These are phyloP conservation scores for Linnaemya tessellans DNA, from an alignment of 2,888 invertebrate species.

Conservation along the genomic window DNA sequence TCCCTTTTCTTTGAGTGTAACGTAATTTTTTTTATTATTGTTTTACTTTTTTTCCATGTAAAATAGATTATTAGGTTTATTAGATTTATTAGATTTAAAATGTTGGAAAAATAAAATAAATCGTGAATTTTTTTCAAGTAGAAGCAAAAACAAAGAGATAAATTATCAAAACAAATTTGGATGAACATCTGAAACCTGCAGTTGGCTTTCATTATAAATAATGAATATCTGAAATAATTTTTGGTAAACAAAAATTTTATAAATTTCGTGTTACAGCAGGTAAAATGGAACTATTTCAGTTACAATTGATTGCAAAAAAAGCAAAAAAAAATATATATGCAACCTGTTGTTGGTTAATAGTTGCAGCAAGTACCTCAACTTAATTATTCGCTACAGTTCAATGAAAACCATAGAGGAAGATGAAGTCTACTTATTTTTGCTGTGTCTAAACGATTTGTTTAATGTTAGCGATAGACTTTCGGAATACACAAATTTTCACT, in stretches of 20 bases:
- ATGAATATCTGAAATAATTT: slow-evolving; percentile 5
- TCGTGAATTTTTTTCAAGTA: slow-evolving; percentile 64
- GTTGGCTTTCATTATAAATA: slow-evolving; percentile 32
- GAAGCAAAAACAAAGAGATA: slow-evolving; percentile 9
- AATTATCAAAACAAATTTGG: slow-evolving; percentile 41
- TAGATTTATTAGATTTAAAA: slow-evolving; percentile 68
- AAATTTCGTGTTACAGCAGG: slow-evolving; percentile 18
- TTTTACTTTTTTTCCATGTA: slow-evolving; percentile 13
- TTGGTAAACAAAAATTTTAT: slow-evolving; percentile 27
- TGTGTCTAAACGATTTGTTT: too few species aligned
- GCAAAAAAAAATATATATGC: too few species aligned
- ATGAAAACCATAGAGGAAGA: too few species aligned
- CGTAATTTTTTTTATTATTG: slow-evolving; percentile 3
- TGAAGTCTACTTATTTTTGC: too few species aligned
- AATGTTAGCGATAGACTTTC: too few species aligned
- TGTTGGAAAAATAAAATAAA: slow-evolving; percentile 36
- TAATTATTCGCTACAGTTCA: too few species aligned
- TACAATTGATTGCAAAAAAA: slow-evolving; percentile 11
- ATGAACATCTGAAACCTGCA: not conserved
- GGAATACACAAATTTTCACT: too few species aligned
- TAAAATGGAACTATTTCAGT: not conserved
- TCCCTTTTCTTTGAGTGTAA: slow-evolving; percentile 28
- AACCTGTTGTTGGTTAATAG: slow-evolving; percentile 56
- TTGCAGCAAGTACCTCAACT: slow-evolving; percentile 23
- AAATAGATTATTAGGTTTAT: slow-evolving; percentile 72